These are phyloP conservation scores for Halcyon badia DNA, from an alignment of 2,797 vertebrate genomes.

Conservation along the genomic window DNA sequence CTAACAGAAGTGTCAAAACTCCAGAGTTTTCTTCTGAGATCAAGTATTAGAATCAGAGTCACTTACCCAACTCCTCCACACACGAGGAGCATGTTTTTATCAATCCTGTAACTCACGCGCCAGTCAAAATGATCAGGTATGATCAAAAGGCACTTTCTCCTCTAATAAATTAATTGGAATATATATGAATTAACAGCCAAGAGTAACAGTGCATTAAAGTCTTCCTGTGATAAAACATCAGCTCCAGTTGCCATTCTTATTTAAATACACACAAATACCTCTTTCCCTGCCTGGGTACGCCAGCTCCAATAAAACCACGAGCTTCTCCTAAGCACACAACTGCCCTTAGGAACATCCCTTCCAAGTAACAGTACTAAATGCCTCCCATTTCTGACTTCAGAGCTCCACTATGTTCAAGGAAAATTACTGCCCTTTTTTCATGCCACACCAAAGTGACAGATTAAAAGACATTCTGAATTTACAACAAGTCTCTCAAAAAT, in stretches of 20 bases:
- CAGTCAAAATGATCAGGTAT: background rate
- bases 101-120: background rate
- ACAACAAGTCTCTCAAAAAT: background rate
- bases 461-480: background rate
- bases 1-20: background rate
- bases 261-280: background rate
- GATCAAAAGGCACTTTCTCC: background rate
- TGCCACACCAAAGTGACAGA: background rate
- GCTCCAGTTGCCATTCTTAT: background rate
- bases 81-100: background rate
- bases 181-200: background rate
- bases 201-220: background rate
- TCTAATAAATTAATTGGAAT: background rate
- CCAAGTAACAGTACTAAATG: background rate
- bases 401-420: background rate
- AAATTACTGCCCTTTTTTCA: background rate
- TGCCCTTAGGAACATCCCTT: background rate
- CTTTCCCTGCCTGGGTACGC: background rate
- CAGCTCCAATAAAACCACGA: background rate
- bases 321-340: background rate
- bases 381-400: background rate
- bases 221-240: background rate
- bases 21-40: background rate
- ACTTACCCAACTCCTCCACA: fast-evolving
- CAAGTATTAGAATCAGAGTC: background rate